These are phyloP conservation scores for Macrotrachela quadricornifera DNA, from an alignment of 1,140 invertebrate species.

Conservation along the genomic window DNA sequence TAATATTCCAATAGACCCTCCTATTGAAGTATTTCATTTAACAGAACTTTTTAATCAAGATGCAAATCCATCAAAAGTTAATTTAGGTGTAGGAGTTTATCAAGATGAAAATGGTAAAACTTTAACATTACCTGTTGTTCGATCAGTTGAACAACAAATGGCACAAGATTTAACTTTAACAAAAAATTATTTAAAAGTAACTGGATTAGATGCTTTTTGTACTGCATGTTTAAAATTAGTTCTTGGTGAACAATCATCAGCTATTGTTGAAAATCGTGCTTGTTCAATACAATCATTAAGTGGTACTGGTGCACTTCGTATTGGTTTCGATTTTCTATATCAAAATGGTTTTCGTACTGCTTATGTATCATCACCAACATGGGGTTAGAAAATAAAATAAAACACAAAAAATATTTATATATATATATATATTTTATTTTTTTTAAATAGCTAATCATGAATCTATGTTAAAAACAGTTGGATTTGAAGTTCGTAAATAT, in stretches of 20 bases:
- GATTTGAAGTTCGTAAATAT: slow-evolving; percentile 63
- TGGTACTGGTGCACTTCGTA: slow-evolving; percentile 68
- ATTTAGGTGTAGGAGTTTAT: slow-evolving; percentile 81
- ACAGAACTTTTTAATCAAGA: slow-evolving; percentile 60
- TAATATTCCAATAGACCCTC: slow-evolving; percentile 36
- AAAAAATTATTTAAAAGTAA: slow-evolving; percentile 84
- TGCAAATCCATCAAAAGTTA: slow-evolving; percentile 59
- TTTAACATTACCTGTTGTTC: slow-evolving; percentile 86
- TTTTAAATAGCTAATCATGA: slow-evolving; percentile 51
- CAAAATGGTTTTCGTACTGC: slow-evolving; percentile 48
- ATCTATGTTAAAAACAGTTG: slow-evolving; percentile 61
- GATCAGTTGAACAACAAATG: slow-evolving; percentile 61
- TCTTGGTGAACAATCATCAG: slow-evolving; percentile 52
- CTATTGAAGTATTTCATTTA: slow-evolving; percentile 78
- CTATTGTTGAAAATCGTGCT: slow-evolving; percentile 53
- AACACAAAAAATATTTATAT: slow-evolving; percentile 3
- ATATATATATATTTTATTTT: slow-evolving; percentile 6
- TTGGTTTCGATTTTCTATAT: slow-evolving; percentile 68
- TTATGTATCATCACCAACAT: slow-evolving; percentile 78
- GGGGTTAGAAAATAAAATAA: slow-evolving; percentile 46
- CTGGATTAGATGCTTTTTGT: slow-evolving; percentile 62
- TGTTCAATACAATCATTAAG: slow-evolving; percentile 73
- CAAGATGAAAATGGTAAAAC: slow-evolving; percentile 74
- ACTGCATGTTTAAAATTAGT: slow-evolving; percentile 56
- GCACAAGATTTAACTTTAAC: slow-evolving; percentile 59